phyloP scores from a whole-genome alignment of 2,888 invertebrate species.

The Trichacis sp. region DNA sequence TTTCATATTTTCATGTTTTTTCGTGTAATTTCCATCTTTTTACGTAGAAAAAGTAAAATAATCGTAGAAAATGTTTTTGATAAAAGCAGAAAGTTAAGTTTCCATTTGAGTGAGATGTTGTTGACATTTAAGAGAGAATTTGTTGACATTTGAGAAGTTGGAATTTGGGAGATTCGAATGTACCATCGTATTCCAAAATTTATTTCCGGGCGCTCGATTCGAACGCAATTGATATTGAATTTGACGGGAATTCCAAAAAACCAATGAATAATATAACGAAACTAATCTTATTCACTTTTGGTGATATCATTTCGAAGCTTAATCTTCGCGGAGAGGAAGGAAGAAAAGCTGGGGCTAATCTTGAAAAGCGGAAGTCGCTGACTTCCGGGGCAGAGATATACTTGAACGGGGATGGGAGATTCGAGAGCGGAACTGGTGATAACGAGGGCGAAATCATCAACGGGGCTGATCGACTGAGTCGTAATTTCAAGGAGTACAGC shows the following conservation, averaged over 20 bases:
- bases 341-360: neutral
- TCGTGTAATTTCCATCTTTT: too few species aligned
- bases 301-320: conserved; percentile 9
- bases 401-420: neutral
- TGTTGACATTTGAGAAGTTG: too few species aligned
- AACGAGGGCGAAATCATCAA: neutral
- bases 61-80: too few species aligned
- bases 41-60: too few species aligned
- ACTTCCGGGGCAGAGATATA: conserved; percentile 18
- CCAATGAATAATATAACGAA: neutral
- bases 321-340: conserved; percentile 15
- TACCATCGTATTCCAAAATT: too few species aligned
- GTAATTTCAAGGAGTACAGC: conserved; percentile 28
- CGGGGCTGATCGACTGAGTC: conserved; percentile 23
- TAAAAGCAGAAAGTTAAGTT: too few species aligned
- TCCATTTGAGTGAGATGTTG: too few species aligned
- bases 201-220: neutral
- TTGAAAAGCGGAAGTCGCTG: conserved; percentile 9
- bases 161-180: too few species aligned
- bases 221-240: too few species aligned
- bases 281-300: neutral
- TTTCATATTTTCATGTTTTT: too few species aligned
- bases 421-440: neutral
- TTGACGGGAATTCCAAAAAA: too few species aligned
- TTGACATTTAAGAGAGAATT: too few species aligned